These are phyloP conservation scores for Eumeta japonica DNA, from an alignment of 1,140 invertebrate genomes.

Conservation along the genomic window DNA sequence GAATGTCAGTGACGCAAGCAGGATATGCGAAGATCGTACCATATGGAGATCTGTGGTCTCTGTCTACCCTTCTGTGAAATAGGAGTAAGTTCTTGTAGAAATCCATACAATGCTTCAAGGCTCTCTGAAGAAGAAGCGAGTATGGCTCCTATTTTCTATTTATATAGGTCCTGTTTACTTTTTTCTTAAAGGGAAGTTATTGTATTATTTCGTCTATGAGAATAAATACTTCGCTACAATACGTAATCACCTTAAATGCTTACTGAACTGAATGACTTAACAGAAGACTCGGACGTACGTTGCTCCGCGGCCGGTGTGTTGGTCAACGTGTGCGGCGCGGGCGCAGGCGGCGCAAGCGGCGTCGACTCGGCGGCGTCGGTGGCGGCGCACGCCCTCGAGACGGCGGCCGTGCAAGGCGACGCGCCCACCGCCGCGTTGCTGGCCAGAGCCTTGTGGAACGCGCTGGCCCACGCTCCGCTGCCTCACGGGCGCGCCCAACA, in stretches of 20 bases:
- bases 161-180: not conserved
- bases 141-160: no score
- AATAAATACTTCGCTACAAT: no score
- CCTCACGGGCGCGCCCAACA: slow-evolving; percentile 14
- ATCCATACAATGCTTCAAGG: no score
- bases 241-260: not conserved
- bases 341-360: slow-evolving; percentile 11
- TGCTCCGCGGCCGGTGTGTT: slow-evolving; percentile 39
- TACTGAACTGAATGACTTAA: no score
- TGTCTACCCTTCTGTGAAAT: no score
- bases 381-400: slow-evolving; percentile 20
- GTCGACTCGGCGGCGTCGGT: slow-evolving; percentile 11
- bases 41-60: no score
- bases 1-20: no score
- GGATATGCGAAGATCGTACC: no score
- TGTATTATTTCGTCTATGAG: no score
- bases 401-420: slow-evolving; percentile 20
- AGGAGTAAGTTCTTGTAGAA: no score
- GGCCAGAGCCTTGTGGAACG: slow-evolving; percentile 42
- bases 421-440: slow-evolving; percentile 29
- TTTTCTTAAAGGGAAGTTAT: no score
- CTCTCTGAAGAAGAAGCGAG: no score
- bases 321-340: slow-evolving; percentile 41
- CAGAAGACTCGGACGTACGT: slow-evolving; percentile 30
- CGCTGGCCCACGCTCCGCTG: slow-evolving; percentile 26